These are phyloP conservation scores for Syritta pipiens DNA, from an alignment of 2,888 invertebrate genomes.

Conservation along the genomic window DNA sequence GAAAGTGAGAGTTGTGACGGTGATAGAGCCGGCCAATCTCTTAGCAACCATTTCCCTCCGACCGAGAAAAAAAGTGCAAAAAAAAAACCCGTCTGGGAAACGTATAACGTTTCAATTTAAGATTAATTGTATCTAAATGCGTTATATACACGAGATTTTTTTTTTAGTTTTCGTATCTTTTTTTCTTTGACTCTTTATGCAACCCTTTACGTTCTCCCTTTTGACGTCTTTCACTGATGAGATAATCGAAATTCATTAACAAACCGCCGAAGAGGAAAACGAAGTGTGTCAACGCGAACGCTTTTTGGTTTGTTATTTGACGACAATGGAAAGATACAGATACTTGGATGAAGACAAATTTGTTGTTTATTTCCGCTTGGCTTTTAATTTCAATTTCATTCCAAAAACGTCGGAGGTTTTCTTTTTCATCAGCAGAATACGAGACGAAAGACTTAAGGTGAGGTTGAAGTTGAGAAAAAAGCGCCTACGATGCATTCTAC, in stretches of 20 bases:
- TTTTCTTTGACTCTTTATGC: no score
- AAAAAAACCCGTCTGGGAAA: not conserved
- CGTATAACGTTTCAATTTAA: not conserved
- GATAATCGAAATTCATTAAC: constrained; percentile 56
- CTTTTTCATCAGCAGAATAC: no score
- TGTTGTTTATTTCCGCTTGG: constrained; percentile 10
- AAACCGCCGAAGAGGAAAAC: not conserved
- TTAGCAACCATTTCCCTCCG: no score
- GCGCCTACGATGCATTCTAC: constrained; percentile 1
- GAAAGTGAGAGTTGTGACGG: not conserved
- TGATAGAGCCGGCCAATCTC: not conserved
- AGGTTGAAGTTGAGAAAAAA: not conserved
- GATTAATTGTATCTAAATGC: not conserved
- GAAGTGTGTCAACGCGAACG: constrained; percentile 31
- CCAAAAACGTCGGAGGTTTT: constrained; percentile 7
- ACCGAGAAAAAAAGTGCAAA: not conserved
- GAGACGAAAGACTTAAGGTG: not conserved
- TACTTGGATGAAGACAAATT: not conserved
- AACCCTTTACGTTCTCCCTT: not conserved
- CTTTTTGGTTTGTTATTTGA: constrained; percentile 9
- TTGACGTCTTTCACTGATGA: constrained; percentile 31
- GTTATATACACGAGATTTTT: not conserved
- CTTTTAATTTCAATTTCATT: constrained; percentile 10
- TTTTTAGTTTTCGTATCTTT: no score
- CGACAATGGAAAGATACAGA: constrained; percentile 12